These are phyloP conservation scores for Oriolus oriolus DNA, from an alignment of 2,113 vertebrate species.

Conservation along the genomic window DNA sequence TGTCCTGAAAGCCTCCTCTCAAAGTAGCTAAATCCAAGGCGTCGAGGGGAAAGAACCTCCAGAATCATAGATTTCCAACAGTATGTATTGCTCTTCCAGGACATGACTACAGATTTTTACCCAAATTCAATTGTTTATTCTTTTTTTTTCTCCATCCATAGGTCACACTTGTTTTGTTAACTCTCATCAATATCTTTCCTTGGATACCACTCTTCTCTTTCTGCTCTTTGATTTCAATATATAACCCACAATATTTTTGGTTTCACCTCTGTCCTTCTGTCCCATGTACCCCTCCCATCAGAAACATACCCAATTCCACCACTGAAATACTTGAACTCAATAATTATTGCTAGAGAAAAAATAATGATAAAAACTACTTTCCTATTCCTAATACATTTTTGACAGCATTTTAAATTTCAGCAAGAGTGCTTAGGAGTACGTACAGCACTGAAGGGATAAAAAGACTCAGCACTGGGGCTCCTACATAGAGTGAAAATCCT, in stretches of 20 bases:
- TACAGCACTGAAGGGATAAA: not conserved
- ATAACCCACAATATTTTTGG: not conserved
- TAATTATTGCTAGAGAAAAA: not conserved
- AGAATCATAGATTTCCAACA: not conserved
- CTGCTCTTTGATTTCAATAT: not conserved
- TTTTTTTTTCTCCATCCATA: not conserved
- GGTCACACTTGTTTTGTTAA: not conserved
- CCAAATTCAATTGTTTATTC: not conserved
- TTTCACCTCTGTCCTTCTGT: not conserved
- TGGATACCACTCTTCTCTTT: not conserved
- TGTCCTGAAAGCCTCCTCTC: not conserved
- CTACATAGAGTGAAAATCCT: not conserved
- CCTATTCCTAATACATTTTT: not conserved
- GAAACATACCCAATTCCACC: not conserved
- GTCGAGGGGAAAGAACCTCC: accelerated
- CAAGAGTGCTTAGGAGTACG: not conserved
- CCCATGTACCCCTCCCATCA: not conserved
- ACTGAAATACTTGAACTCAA: not conserved
- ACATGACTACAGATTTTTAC: not conserved
- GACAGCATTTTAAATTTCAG: not conserved
- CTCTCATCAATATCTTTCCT: not conserved
- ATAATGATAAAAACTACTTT: not conserved
- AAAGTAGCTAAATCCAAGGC: not conserved
- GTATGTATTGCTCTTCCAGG: not conserved
- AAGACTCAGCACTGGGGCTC: not conserved